Base-by-base conservation (phyloP, 2,113 vertebrate species). In the Silurus meridionalis region DNA sequence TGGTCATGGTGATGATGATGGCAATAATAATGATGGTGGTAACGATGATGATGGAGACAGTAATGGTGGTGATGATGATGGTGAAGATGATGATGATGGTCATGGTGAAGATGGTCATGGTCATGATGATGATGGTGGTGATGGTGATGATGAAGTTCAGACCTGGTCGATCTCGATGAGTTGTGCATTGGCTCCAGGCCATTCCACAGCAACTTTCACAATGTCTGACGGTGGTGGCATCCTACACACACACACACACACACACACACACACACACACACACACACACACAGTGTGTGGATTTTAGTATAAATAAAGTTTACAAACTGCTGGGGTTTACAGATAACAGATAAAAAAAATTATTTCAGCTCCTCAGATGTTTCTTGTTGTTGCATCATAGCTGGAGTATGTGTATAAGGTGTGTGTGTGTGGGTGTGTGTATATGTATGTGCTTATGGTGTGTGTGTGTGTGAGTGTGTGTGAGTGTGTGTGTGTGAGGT, bases 91-190 rank as follows among this genome's bases (percentile, higher is more conserved):
- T 37, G 37, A 37, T 3, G 37, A 37, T 37, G 2, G 37, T 37
- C 37, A 37, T 37, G 37, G 37, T 37, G 37, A 37, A 1, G 28
- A 37, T 37, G 28, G 28, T 37, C 28, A 37, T 37, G 28, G 28
- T 37, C 28, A 37, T 37, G 37, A 37, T 37, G 37, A 3, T 37
- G 37, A 37, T 37, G 37, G 2, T 37, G 37, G 2, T 37, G 37
- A 37, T 37, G 2, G 2, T 37, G 37, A 13, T 8, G 8, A n/a
- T 2, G 67, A 28, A 55, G 50, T 81, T 91, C 94, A 91, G 84
- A 99, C 98, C 98, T 99, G 98, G 92, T 99, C 98, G 82, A 99
- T 97, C 88, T 99, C 98, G 60, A 99, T 97, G 79, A 99, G 96
- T 90, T 99, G 98, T 83, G 97, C 98, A 19, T 99, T 99, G 83